Evolutionary conservation across 2,888 invertebrate species (phyloP), one percentile per base, ranked within the genome.

Genomic region (Leptothorax acervorum): DNA sequence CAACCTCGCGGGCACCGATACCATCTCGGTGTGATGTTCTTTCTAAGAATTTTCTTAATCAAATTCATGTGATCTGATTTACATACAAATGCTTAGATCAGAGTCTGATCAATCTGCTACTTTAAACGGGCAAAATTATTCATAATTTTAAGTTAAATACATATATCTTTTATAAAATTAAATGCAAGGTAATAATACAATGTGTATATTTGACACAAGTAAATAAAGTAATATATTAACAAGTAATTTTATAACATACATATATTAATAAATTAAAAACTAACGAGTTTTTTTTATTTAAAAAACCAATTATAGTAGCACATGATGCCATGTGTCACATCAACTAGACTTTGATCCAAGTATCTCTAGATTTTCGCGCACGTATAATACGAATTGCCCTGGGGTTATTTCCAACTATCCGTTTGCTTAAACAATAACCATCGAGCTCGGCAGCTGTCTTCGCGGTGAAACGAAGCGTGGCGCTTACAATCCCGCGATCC

Each of bases 331-430:
- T 15, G 48, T 51, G 23, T 63, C 35, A 51, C 1, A 35, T 18
- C 39, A 76, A 76, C 63, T 8, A 53, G 28, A 66, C 53, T 66
- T 76, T 66, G 28, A 65, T 6, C 4, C 4, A 11, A 39, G 51
- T 23, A 28, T 42, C 15, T 55, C 45, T 87, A 89, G 89, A 88
- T 88, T 88, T 86, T 87, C 85, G 82, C 60, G 86, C 62, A 79
- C 76, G 28, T 42, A 73, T 66, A 81, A 85, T 82, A 73, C 73
- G 81, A 23, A 82, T 83, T 76, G 84, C 68, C 65, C 71, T 70
- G 65, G 82, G 83, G 84, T 87, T 89, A 89, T 86, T 90, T 90
- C 85, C 74, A 85, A 86, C 84, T 75, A 8, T 51, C 35, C 51
- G 65, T 83, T 62, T 62, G 79, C 75, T 78, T 79, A 83, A 86